Evolutionary conservation across 2,797 vertebrate genomes (phyloP).

Genomic region (Enteromius mattozi): DNA sequence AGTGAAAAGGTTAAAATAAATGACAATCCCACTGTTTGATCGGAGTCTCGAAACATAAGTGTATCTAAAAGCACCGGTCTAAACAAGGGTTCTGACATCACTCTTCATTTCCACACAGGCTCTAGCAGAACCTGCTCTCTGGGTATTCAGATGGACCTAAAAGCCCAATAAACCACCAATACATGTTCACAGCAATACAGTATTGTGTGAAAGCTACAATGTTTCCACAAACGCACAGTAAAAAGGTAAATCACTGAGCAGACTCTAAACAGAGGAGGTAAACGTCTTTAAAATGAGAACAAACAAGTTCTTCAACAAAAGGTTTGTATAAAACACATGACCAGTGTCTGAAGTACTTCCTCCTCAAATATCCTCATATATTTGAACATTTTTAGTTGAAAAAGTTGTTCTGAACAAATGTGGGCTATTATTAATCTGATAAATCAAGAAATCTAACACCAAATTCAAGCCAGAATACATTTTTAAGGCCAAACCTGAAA

Average conservation of each 20-base stretch:
- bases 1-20: conserved; percentile 52
- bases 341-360: conserved; percentile 36
- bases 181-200: conserved; percentile 53
- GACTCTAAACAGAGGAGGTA: conserved; percentile 50
- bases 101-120: conserved; percentile 47
- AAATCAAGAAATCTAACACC: conserved; percentile 34
- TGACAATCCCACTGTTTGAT: conserved; percentile 45
- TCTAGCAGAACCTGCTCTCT: conserved; percentile 32
- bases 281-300: conserved; percentile 51
- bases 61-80: conserved; percentile 55
- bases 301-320: conserved; percentile 43
- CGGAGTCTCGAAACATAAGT: conserved; percentile 7
- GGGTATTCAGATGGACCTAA: conserved; percentile 36
- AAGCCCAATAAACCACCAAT: conserved; percentile 38
- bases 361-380: conserved; percentile 26
- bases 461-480: conserved; percentile 18
- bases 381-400: not conserved
- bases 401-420: conserved; percentile 16
- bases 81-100: conserved; percentile 47
- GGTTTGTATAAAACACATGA: conserved; percentile 25
- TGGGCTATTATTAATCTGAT: conserved; percentile 22
- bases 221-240: conserved; percentile 49
- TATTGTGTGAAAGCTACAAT: conserved; percentile 48
- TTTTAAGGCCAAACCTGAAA: conserved; percentile 20
- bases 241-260: conserved; percentile 46